A percentile compares a stretch with the other conserved stretches of the same genome.
Evolutionary conservation across 2,888 invertebrate genomes (phyloP).

Genomic region (Heliconius ismenius): DNA sequence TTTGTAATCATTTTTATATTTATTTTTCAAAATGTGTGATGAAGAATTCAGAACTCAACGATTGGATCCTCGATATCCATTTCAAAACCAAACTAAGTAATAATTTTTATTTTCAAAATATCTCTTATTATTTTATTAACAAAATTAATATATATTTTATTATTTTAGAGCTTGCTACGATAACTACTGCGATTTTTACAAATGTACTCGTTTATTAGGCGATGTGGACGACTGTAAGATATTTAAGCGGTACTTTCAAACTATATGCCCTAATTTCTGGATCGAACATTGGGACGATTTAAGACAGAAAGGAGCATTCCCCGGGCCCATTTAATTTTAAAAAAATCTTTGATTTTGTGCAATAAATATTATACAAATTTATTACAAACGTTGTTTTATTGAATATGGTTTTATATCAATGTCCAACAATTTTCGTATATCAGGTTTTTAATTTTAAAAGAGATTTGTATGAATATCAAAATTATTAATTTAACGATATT

Average conservation of each 20-base stretch:
- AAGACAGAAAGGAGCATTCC: slow-evolving; percentile 70
- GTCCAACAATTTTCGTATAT: too few relatives aligned
- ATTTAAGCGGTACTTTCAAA: slow-evolving; percentile 76
- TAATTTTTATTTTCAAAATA: slow-evolving; percentile 7
- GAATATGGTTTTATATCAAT: background rate
- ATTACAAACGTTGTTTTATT: background rate
- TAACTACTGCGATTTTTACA: slow-evolving; percentile 74
- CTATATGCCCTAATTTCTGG: slow-evolving; percentile 75
- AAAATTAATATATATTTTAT: slow-evolving; percentile 1
- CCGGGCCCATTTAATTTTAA: slow-evolving; percentile 63
- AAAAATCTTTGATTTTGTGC: background rate
- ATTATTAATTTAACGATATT: background rate
- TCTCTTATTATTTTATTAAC: background rate
- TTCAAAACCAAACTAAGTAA: slow-evolving; percentile 71
- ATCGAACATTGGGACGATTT: slow-evolving; percentile 72
- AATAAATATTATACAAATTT: background rate
- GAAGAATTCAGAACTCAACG: slow-evolving; percentile 71
- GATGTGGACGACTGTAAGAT: slow-evolving; percentile 72
- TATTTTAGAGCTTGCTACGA: slow-evolving; percentile 69
- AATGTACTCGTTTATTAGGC: slow-evolving; percentile 67
- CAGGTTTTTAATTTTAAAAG: too few relatives aligned
- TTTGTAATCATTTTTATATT: background rate
- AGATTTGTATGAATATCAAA: too few relatives aligned
- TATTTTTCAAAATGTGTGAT: slow-evolving; percentile 62
- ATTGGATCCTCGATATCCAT: slow-evolving; percentile 73